Conservation (phyloP, 2,797 vertebrate species). For the Xenentodon cancila region DNA sequence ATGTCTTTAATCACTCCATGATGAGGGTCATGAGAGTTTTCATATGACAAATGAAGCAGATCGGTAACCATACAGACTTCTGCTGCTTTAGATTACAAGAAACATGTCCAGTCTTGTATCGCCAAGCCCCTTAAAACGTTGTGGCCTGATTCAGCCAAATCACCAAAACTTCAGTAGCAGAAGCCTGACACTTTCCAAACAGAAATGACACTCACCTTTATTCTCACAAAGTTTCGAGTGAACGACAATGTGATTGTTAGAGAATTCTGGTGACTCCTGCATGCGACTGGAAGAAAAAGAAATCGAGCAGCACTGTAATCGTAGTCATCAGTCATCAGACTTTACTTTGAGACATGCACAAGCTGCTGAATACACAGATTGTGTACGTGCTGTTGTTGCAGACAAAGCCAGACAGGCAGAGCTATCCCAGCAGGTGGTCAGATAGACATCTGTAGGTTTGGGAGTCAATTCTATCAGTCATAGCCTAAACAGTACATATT, state of each 20-base stretch:
- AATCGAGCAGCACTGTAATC: conserved; percentile 24
- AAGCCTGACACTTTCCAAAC: conserved; percentile 11
- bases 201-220: not conserved
- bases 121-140: not conserved
- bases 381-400: conserved; percentile 41
- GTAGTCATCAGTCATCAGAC: conserved; percentile 37
- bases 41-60: not conserved
- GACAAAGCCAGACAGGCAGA: conserved; percentile 55
- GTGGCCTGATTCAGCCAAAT: conserved; percentile 17
- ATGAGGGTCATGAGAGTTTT: not conserved
- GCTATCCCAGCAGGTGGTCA: conserved; percentile 16
- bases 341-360: conserved; percentile 36
- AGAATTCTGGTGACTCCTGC: not conserved
- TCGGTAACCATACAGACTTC: not conserved
- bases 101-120: conserved; percentile 42
- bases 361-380: conserved; percentile 30
- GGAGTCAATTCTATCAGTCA: not conserved
- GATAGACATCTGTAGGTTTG: conserved; percentile 13
- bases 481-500: not conserved
- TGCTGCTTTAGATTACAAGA: not conserved
- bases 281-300: conserved; percentile 5
- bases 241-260: not conserved
- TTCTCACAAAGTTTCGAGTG: not conserved
- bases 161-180: conserved; percentile 28
- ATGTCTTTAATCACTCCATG: too few relatives aligned